Evolutionary conservation across 1,140 invertebrate species (phyloP), one percentile per base, ranked within the genome.

Genomic region (Caerostris darwini): DNA sequence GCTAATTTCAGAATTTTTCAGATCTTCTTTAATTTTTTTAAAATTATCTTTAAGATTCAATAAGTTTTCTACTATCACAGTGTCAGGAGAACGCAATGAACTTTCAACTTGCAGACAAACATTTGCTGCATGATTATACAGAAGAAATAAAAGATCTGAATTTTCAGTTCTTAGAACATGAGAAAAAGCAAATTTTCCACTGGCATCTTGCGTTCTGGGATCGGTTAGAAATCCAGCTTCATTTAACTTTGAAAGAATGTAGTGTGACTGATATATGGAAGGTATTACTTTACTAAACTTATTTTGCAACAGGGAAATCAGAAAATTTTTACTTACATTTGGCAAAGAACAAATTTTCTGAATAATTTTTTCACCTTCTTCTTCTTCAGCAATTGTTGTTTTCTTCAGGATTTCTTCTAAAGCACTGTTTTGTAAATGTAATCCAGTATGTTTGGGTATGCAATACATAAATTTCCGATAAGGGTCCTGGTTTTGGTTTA

Each of bases 201-300:
- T 3, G 12, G 6, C 8, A 56, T 91, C 77, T 53, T 82, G 19
- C 4, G 5, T 34, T 50, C 19, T 81, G 5, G 90, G 90, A 91
- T 91, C 90, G n/a, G 77, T 82, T 58, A 50, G 12, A 61, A 91
- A 82, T 53, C 57, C 71, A n/a, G 90, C 90, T 61, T 91, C 90
- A 5, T 3, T 7, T 61, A 91, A 19, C n/a, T 91, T 91, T 56
- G 90, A 82, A 5, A 91, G 8, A 50, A 91, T n/a, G 5, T 91
- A 91, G 3, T 56, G 10, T 0, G 90, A 91, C 7, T 91, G 59
- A 7, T 59, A 91, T 7, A 91, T 34, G 7, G n/a, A 50, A 14
- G 4, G 69, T 17, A 91, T 61, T 53, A 3, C 3, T 7, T 82
- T n/a, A 1, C 4, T 1, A 8, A 50, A n/a, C 59, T 82, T 12